Evolutionary conservation across 2,888 invertebrate species (phyloP).

Genomic region (Tiliacea aurago): DNA sequence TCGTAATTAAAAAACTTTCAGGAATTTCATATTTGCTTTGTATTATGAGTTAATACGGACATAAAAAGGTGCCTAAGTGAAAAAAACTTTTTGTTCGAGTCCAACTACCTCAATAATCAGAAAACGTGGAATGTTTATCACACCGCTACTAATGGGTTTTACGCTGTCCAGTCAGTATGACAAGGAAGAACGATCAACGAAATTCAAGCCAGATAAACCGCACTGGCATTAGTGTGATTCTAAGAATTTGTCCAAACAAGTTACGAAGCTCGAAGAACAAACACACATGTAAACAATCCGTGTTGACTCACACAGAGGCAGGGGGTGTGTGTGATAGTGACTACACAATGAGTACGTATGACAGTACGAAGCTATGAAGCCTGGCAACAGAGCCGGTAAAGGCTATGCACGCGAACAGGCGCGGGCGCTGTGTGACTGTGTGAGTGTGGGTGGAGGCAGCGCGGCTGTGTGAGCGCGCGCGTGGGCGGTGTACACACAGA

Average conservation of each 20-base stretch:
- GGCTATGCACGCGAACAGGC: slow-evolving; percentile 39
- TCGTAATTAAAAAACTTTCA: slow-evolving; percentile 20
- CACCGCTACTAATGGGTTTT: slow-evolving; percentile 39
- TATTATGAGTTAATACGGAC: background rate
- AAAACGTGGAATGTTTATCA: slow-evolving; percentile 40
- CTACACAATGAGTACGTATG: slow-evolving; percentile 56
- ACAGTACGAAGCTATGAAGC: slow-evolving; percentile 68
- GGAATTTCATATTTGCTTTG: background rate
- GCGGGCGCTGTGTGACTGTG: slow-evolving; percentile 25
- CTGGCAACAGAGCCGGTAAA: slow-evolving; percentile 69
- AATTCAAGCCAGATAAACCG: slow-evolving; percentile 76
- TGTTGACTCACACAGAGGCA: slow-evolving; percentile 70
- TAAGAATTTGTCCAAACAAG: slow-evolving; percentile 88
- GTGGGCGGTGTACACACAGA: slow-evolving; percentile 83
- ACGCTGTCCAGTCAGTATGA: slow-evolving; percentile 64
- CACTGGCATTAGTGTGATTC: slow-evolving; percentile 83
- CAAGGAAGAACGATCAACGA: slow-evolving; percentile 73
- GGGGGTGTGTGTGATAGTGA: slow-evolving; percentile 55
- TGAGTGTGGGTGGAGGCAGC: slow-evolving; percentile 48
- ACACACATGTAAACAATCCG: slow-evolving; percentile 71
- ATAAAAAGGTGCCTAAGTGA: background rate
- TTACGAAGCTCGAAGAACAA: slow-evolving; percentile 78
- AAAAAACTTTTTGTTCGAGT: background rate
- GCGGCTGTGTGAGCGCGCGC: slow-evolving; percentile 65
- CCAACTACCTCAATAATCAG: slow-evolving; percentile 22